Base-by-base conservation (phyloP, 2,888 invertebrate genomes). In the Polia nebulosa region DNA sequence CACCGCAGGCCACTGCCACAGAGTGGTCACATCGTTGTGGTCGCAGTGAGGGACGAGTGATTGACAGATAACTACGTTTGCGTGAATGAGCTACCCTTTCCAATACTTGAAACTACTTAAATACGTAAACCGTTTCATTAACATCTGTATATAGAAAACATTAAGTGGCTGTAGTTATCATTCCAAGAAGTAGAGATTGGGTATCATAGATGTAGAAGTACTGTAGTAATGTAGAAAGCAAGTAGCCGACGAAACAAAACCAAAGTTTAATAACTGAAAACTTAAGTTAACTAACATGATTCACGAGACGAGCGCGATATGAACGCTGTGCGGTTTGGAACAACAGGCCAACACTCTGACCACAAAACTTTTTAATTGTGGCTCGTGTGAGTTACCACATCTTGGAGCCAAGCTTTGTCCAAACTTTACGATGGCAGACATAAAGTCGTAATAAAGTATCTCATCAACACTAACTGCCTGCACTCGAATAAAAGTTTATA, bases 401-500 rank as follows among this genome's bases (percentile, higher is more conserved):
- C 61, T 78, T 58, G 63, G 25, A 44, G 47, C 52, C 49, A 66
- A 77, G 69, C 65, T 67, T 60, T 70, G 72, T 55, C 58, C 76
- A 62, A 76, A 81, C 55, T 81, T 84, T 83, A 86, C 71, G 80
- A 68, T 53, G 57, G n/a, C 60, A 64, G 53, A 34, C 79, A 78
- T 83, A 77, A 86, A 82, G 69, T 59, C 60, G 85, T 81, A 85
- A 89, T 89, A 89, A 88, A 89, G 71, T 65, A 77, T 84, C 83
- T 87, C 90, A 89, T 91, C 88, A 88, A 83, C 86, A 84, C 73
- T 75, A 77, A 78, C 84, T 85, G 80, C 81, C 81, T 86, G 87
- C 87, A 79, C 84, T 88, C 85, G 66, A 87, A 92, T 90, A 89
- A 90, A 90, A 89, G 72, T 90, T 91, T 89, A 91, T 86, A 85